A percentile compares a stretch with the other conserved stretches of the same genome.
Evolutionary conservation across 2,797 vertebrate species (phyloP).

Genomic region (Sitta carolinensis): DNA sequence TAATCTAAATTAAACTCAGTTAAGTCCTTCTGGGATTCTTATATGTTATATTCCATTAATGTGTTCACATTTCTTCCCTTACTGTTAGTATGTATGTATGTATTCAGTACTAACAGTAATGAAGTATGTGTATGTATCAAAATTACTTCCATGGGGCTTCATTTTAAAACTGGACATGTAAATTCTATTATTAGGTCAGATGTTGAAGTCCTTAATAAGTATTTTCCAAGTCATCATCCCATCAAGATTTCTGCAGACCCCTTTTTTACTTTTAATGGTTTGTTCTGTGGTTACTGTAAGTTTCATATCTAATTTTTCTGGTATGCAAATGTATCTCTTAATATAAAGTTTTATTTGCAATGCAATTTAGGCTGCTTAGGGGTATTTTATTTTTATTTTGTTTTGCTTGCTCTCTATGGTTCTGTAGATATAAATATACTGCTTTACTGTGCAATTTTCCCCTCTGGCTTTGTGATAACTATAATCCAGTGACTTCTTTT

Average conservation of each 20-base stretch:
- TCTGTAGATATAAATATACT: conserved; percentile 30
- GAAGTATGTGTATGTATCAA: conserved; percentile 18
- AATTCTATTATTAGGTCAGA: conserved; percentile 31
- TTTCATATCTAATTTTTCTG: conserved; percentile 25
- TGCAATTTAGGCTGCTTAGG: conserved; percentile 26
- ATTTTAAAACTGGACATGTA: conserved; percentile 22
- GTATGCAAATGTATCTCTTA: conserved; percentile 41
- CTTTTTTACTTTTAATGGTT: background rate
- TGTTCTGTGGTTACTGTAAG: background rate
- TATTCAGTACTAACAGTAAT: too few species aligned
- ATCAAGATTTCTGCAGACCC: background rate
- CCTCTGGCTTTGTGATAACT: conserved; percentile 31
- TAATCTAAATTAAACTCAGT: conserved; percentile 69
- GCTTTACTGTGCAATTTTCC: background rate
- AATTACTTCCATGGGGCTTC: conserved; percentile 6
- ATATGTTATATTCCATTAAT: conserved; percentile 42
- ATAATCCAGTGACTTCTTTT: background rate
- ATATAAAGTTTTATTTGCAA: conserved; percentile 44
- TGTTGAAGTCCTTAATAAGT: background rate
- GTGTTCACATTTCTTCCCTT: conserved; percentile 34
- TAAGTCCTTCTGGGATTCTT: conserved; percentile 33
- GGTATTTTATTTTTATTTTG: conserved; percentile 56
- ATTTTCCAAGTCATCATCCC: background rate
- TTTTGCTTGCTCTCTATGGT: conserved; percentile 19
- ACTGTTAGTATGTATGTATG: too few species aligned